phyloP scores from a whole-genome alignment of 2,797 vertebrate species.

The Pachyuromys duprasi region DNA sequence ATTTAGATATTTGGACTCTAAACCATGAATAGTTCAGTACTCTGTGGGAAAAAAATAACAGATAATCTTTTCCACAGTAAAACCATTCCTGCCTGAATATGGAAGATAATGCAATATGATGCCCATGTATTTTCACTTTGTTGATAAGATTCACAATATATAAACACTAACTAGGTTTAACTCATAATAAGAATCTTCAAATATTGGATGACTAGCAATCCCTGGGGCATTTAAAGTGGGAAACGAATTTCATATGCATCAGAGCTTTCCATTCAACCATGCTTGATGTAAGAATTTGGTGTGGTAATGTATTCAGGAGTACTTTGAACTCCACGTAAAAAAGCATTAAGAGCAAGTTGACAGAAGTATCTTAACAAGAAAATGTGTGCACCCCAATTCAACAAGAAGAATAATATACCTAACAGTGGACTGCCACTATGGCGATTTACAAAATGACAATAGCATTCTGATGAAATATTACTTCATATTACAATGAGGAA shows the following conservation, averaged over 20 bases:
- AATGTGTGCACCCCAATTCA: background rate
- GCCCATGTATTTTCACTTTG: background rate
- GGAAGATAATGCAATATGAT: slow-evolving; percentile 33
- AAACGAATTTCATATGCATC: background rate
- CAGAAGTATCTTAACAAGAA: slow-evolving; percentile 26
- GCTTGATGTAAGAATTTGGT: slow-evolving; percentile 30
- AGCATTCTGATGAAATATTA: slow-evolving; percentile 3
- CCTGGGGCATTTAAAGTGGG: background rate
- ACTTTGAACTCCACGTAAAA: slow-evolving; percentile 55
- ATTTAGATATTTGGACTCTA: slow-evolving; percentile 53
- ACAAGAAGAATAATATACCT: slow-evolving; percentile 26
- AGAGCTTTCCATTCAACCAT: slow-evolving; percentile 45
- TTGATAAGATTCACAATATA: background rate
- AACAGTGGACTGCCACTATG: background rate
- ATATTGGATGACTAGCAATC: slow-evolving; percentile 12
- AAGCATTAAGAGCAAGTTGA: slow-evolving; percentile 65
- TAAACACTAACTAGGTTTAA: slow-evolving; percentile 40
- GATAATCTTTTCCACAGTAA: background rate
- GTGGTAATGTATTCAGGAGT: slow-evolving; percentile 24
- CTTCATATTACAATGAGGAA: slow-evolving; percentile 41
- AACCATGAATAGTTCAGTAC: slow-evolving; percentile 22
- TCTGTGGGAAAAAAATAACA: slow-evolving; percentile 30
- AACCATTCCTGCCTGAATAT: slow-evolving; percentile 18
- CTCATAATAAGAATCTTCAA: slow-evolving; percentile 48
- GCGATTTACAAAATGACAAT: background rate